phyloP scores from a whole-genome alignment of 2,888 invertebrate species.

The Portevinia maculata region DNA sequence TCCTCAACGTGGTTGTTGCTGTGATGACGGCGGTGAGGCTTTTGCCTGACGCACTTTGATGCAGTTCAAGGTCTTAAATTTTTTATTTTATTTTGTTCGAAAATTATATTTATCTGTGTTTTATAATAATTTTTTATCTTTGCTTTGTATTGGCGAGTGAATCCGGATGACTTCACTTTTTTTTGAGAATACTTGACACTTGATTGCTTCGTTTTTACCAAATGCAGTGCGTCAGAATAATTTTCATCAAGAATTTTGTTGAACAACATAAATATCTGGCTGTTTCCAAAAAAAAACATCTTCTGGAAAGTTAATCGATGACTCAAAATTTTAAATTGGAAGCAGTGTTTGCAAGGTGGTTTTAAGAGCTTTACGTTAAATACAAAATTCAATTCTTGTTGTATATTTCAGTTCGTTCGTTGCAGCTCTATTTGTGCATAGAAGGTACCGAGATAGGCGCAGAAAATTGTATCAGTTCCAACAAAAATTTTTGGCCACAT shows the following conservation, averaged over 20 bases:
- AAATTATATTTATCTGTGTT: background rate
- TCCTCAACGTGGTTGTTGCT: background rate
- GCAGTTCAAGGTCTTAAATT: constrained; percentile 36
- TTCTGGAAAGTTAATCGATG: too few species aligned
- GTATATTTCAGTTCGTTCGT: too few species aligned
- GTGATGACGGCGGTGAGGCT: background rate
- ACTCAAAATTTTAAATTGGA: too few species aligned
- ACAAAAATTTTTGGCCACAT: too few species aligned
- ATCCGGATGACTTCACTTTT: constrained; percentile 5
- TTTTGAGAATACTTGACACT: background rate
- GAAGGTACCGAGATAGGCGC: background rate
- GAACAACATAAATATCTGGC: too few species aligned
- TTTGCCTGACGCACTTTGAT: constrained; percentile 36
- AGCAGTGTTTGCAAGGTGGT: too few species aligned
- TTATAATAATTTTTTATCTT: too few species aligned
- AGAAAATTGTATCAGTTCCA: too few species aligned
- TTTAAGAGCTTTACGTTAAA: too few species aligned
- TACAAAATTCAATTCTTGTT: too few species aligned
- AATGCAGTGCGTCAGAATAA: constrained; percentile 24
- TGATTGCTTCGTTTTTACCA: background rate
- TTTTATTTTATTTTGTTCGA: background rate
- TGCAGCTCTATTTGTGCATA: too few species aligned
- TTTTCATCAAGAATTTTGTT: background rate
- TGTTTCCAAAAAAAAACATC: too few species aligned
- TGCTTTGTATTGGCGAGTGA: background rate